Base-by-base conservation (phyloP, 2,113 vertebrate genomes). In the Clarias macrocephalus region DNA sequence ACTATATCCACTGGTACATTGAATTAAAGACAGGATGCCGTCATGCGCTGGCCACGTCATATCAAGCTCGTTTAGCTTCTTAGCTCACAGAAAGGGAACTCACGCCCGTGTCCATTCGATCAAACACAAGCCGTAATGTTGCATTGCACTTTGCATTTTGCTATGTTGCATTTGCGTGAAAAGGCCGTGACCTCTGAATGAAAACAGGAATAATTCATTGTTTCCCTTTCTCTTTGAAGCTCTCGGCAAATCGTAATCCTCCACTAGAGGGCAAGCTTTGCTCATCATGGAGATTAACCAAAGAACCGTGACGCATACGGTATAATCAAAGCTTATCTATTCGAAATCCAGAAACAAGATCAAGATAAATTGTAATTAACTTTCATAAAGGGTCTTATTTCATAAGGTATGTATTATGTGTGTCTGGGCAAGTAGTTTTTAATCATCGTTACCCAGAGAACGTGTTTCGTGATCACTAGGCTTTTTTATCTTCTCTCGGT, bases 251-350 rank as follows among this genome's bases (percentile, higher is more conserved):
- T 37, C 23, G 8, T 76, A 80, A 23, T 37, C 75, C 23, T 72
- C 80, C 88, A 86, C 80, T 62, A 89, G 85, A 83, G 85, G 88
- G 80, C 73, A 63, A n/a, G 3, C 84, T 88, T 77, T 79, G 19
- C 72, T 86, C 62, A 83, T 16, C 62, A 83, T 16, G 12, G 76
- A 62, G 63, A 19, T 77, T 62, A 8, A 1, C 18, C 12, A 30
- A 37, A 7, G 37, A 21, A 72, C 11, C 37, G n/a, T 37, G 62
- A 13, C 8, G 21, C 19, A 23, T 42, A 68, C 65, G 30, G 12
- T 13, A 21, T 72, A 37, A 72, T 2, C 37, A 8, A 72, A 19
- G 68, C 68, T 8, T 19, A 21, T 72, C 0, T 37, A 19, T 10
- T 72, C 21, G 30, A 72, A 37, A 37, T 68, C 66, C 33, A 19